These are phyloP conservation scores for Apamea monoglypha DNA, from an alignment of 2,888 invertebrate species.

Conservation along the genomic window DNA sequence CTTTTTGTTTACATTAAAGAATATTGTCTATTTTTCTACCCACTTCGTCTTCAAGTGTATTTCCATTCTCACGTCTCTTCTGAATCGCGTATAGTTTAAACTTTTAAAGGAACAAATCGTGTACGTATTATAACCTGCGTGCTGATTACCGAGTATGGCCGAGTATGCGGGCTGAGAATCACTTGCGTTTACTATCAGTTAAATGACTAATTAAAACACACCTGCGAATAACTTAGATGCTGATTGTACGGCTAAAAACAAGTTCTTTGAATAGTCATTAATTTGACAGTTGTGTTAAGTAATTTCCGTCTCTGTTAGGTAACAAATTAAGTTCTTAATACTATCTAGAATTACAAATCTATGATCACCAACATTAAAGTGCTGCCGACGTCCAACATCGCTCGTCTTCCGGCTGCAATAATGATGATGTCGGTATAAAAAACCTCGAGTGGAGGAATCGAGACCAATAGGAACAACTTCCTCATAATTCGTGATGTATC, in stretches of 20 bases:
- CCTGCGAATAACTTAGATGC: slow-evolving; percentile 45
- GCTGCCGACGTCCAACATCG: background rate
- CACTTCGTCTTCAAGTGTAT: background rate
- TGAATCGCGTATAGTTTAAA: slow-evolving; percentile 31
- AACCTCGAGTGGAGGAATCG: slow-evolving; percentile 43
- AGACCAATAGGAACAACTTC: slow-evolving; percentile 67
- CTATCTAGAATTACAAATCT: slow-evolving; percentile 10
- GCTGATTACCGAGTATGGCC: slow-evolving; percentile 38
- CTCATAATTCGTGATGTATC: slow-evolving; percentile 69
- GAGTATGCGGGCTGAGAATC: slow-evolving; percentile 23
- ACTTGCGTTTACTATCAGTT: slow-evolving; percentile 32
- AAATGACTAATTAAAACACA: slow-evolving; percentile 42
- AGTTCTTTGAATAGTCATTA: slow-evolving; percentile 26
- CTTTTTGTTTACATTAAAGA: background rate
- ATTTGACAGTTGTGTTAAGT: slow-evolving; percentile 2
- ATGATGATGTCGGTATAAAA: slow-evolving; percentile 53
- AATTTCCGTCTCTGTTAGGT: slow-evolving; percentile 24
- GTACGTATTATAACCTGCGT: slow-evolving; percentile 25
- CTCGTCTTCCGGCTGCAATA: slow-evolving; percentile 40
- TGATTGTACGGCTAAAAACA: slow-evolving; percentile 14
- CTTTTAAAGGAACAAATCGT: slow-evolving; percentile 45
- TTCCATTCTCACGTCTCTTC: background rate
- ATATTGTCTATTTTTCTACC: background rate
- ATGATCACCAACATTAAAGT: background rate
- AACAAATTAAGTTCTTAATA: slow-evolving; percentile 23